These are phyloP conservation scores for Bufo bufo DNA, from an alignment of 2,113 vertebrate genomes.

Conservation along the genomic window DNA sequence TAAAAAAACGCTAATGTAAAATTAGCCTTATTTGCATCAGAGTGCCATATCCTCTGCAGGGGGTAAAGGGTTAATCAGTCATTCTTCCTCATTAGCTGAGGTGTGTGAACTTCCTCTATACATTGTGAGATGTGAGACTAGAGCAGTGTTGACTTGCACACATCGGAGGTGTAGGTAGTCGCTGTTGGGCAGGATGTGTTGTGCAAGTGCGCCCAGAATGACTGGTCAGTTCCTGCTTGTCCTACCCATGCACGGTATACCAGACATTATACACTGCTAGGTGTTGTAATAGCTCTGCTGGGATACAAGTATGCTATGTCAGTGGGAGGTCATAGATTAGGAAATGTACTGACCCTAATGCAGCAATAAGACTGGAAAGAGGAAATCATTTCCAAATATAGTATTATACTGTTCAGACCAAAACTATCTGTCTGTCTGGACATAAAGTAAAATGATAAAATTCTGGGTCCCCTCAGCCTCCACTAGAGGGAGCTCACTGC, in stretches of 20 bases:
- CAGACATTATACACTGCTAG: neutral
- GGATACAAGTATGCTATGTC: neutral
- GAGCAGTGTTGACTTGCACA: neutral
- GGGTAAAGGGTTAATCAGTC: conserved; percentile 2
- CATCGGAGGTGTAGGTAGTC: neutral
- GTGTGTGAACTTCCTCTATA: conserved; percentile 12
- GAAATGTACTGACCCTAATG: neutral
- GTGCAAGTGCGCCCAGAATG: neutral
- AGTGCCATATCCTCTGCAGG: neutral
- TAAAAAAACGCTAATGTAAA: too few relatives aligned
- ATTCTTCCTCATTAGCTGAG: conserved; percentile 5
- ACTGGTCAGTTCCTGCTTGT: neutral
- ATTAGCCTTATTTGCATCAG: too few relatives aligned
- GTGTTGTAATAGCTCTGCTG: neutral
- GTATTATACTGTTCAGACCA: too few relatives aligned
- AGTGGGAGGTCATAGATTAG: neutral
- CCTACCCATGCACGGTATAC: neutral
- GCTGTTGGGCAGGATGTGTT: neutral
- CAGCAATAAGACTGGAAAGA: neutral
- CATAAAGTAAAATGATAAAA: too few relatives aligned
- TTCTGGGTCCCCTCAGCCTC: too few relatives aligned
- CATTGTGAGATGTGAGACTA: neutral
- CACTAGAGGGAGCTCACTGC: too few relatives aligned
- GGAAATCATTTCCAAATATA: too few relatives aligned
- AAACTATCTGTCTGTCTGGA: too few relatives aligned